Evolutionary conservation across 2,888 invertebrate genomes (phyloP), one percentile per base, ranked within the genome.

Genomic region (Diadegma fenestrale): DNA sequence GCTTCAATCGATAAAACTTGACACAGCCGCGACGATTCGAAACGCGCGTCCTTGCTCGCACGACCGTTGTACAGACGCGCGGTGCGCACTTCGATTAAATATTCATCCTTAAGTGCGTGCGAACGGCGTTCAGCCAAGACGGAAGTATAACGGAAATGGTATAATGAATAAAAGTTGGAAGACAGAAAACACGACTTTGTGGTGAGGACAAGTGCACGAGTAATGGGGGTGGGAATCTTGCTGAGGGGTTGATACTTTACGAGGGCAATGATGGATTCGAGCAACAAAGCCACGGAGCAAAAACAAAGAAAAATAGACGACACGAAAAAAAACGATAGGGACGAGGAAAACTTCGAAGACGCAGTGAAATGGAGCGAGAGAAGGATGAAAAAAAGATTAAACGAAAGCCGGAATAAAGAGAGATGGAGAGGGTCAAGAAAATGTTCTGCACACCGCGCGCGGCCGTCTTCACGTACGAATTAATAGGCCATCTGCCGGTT

Each of bases 401-500:
- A 19, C 58, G 7, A 19, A 22, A 22, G 41, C 54, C 17, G 12
- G 72, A 41, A 17, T 19, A 10, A 30, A 61, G 30, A 37, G 63
- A 41, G 72, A 78, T 14, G 12, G 72, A 79, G 61, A 64, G 48
- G 51, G 71, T 48, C 45, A 54, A 63, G 61, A 61, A 41, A 14
- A 37, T 54, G 5, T 43, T 19, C 64, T 63, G 26, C 71, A 71
- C 22, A 63, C 26, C 76, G 64, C 33, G n/a, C 76, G 64, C 33
- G n/a, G 71, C 37, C 81, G 71, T 82, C 76, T 69, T 82, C 77
- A 88, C 87, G 88, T 85, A 89, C 89, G 92, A 93, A 93, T 93
- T 93, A 93, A 94, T 92, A 92, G 93, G 90, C 93, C 94, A 93
- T 93, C 93, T 94, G 93, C 90, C 90, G 82, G 84, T 30, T 51